Evolutionary conservation across 1,140 invertebrate species (phyloP).

Genomic region (Limonius californicus): DNA sequence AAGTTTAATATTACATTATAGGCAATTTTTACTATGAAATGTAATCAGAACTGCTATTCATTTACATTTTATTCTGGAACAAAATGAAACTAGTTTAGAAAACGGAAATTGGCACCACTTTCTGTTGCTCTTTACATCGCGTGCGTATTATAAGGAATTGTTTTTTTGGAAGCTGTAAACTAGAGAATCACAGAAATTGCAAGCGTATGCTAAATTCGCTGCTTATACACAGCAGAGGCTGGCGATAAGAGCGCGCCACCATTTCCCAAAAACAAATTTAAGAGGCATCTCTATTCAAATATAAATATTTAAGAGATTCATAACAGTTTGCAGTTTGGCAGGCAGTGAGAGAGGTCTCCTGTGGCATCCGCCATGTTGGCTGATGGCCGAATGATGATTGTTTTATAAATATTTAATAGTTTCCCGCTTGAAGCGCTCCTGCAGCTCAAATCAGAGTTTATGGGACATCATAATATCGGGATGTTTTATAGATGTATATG

Average conservation of each 20-base stretch:
- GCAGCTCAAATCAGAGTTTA: slow-evolving; percentile 47
- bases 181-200: neutral
- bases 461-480: slow-evolving; percentile 46
- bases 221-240: neutral
- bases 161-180: too few relatives aligned
- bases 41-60: too few relatives aligned
- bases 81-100: too few relatives aligned
- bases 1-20: too few relatives aligned
- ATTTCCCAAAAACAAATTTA: slow-evolving; percentile 41
- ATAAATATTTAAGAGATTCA: slow-evolving; percentile 49
- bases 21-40: too few relatives aligned
- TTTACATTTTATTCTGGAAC: too few relatives aligned
- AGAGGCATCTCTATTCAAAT: slow-evolving; percentile 47
- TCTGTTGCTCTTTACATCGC: too few relatives aligned
- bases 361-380: slow-evolving; percentile 45
- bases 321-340: slow-evolving; percentile 46
- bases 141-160: too few relatives aligned
- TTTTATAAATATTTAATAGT: slow-evolving; percentile 48
- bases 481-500: slow-evolving; percentile 48
- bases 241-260: neutral
- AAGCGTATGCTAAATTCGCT: neutral
- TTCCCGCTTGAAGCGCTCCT: slow-evolving; percentile 33
- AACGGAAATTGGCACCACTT: too few relatives aligned
- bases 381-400: slow-evolving; percentile 50
- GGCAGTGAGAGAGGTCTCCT: slow-evolving; percentile 29